Evolutionary conservation across 2,888 invertebrate species (phyloP).

Genomic region (Cerceris ruficornis): DNA sequence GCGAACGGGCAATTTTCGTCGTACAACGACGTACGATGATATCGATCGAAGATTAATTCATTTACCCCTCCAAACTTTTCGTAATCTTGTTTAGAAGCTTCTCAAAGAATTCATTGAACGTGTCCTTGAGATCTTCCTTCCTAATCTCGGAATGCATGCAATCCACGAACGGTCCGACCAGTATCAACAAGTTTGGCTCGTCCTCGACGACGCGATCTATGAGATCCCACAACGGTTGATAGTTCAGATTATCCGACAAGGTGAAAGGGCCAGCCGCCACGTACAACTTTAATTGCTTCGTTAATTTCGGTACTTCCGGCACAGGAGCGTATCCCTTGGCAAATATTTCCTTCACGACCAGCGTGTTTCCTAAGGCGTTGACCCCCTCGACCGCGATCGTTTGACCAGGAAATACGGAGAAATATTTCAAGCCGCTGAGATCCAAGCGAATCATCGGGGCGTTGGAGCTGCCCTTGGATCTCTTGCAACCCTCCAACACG

Average conservation of each 20-base stretch:
- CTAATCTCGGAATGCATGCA: slow-evolving; percentile 85
- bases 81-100: slow-evolving; percentile 87
- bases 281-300: slow-evolving; percentile 83
- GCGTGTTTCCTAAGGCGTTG: slow-evolving; percentile 87
- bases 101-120: slow-evolving; percentile 90
- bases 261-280: slow-evolving; percentile 94
- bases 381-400: slow-evolving; percentile 89
- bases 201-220: slow-evolving; percentile 86
- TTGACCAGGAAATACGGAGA: slow-evolving; percentile 91
- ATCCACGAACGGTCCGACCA: slow-evolving; percentile 94
- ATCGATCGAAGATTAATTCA: background rate
- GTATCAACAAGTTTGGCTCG: slow-evolving; percentile 90
- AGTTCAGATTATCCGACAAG: slow-evolving; percentile 88
- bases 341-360: slow-evolving; percentile 87
- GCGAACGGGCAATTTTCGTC: background rate
- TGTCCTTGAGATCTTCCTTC: slow-evolving; percentile 85
- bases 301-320: slow-evolving; percentile 80
- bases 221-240: slow-evolving; percentile 92
- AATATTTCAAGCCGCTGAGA: slow-evolving; percentile 83
- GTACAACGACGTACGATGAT: background rate
- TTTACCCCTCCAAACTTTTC: slow-evolving; percentile 85
- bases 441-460: slow-evolving; percentile 80
- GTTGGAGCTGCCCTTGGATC: slow-evolving; percentile 85
- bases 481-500: slow-evolving; percentile 66
- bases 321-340: slow-evolving; percentile 83